A percentile compares a stretch with the other conserved stretches of the same genome.
Conservation (phyloP, 2,797 vertebrate genomes). For the Emydoidea blandingii region DNA sequence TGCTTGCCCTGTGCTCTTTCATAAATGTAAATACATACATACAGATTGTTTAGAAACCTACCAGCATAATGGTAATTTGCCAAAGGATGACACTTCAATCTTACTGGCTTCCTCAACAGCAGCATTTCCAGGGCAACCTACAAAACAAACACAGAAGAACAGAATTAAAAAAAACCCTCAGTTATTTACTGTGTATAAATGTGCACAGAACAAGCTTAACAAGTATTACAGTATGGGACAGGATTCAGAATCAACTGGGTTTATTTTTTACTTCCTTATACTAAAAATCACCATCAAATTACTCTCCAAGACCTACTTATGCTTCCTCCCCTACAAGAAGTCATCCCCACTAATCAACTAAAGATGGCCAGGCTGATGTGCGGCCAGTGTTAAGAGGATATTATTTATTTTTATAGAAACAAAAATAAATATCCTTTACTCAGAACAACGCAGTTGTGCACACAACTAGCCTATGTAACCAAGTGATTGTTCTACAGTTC, state of each 20-base stretch:
- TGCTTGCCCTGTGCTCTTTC: background rate
- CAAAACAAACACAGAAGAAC: constrained; percentile 47
- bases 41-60: constrained; percentile 65
- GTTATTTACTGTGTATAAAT: background rate
- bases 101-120: constrained; percentile 82
- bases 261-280: background rate
- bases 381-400: background rate
- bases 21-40: background rate
- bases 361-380: background rate
- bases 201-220: background rate
- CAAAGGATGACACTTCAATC: constrained; percentile 83
- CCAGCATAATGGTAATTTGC: constrained; percentile 90
- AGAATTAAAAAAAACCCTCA: constrained; percentile 36
- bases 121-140: constrained; percentile 88
- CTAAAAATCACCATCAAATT: constrained; percentile 24
- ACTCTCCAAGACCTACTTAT: constrained; percentile 10
- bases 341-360: background rate
- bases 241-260: background rate
- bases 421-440: background rate
- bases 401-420: background rate
- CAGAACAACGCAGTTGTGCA: background rate
- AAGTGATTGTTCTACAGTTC: background rate
- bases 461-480: background rate
- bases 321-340: background rate
- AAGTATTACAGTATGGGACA: background rate